Evolutionary conservation across 2,888 invertebrate genomes (phyloP).

Genomic region (Polyommatus icarus): DNA sequence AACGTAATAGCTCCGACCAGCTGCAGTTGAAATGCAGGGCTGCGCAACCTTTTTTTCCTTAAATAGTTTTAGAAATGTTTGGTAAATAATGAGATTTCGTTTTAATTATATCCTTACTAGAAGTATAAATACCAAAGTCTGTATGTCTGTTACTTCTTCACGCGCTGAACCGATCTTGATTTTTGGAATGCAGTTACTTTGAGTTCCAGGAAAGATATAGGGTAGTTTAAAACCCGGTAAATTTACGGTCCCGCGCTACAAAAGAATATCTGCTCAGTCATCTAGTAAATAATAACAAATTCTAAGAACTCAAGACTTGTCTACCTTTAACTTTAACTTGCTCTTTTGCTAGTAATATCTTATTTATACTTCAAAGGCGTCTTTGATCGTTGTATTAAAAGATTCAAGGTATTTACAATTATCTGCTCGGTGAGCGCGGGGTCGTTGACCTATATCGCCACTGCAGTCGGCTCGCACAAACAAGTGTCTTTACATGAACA

Average conservation of each 20-base stretch:
- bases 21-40: neutral
- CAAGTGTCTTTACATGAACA: slow-evolving; percentile 1
- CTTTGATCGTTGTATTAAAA: slow-evolving; percentile 15
- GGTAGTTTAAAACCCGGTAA: too few species aligned
- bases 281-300: neutral
- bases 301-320: neutral
- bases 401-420: slow-evolving; percentile 20
- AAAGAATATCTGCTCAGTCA: neutral
- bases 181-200: too few species aligned
- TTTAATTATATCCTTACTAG: too few species aligned
- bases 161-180: too few species aligned
- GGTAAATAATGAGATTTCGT: too few species aligned
- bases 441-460: slow-evolving; percentile 3
- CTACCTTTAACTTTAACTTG: neutral
- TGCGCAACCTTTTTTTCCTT: neutral
- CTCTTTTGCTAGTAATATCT: neutral
- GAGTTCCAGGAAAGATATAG: too few species aligned
- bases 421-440: slow-evolving; percentile 13
- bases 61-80: too few species aligned
- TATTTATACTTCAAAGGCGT: slow-evolving; percentile 14
- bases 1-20: neutral
- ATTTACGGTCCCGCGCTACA: too few species aligned
- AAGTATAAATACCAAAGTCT: too few species aligned
- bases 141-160: too few species aligned
- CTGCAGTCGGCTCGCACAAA: neutral